Base-by-base conservation (phyloP, 2,797 vertebrate genomes). In the Pseudomugil tenellus region DNA sequence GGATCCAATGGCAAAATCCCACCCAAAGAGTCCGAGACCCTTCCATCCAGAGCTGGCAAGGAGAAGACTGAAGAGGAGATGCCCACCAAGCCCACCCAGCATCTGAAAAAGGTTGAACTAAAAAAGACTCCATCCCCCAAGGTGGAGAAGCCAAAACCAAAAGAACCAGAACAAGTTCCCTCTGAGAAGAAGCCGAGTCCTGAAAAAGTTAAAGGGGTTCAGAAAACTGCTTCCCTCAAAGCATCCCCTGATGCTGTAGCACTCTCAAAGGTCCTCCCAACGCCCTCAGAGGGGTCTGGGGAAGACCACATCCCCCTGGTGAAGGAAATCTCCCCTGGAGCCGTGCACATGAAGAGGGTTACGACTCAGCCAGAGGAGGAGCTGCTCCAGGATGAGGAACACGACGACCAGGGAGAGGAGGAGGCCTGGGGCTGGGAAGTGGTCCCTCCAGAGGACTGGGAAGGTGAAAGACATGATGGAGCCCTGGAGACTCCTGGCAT, bases 401-500 rank as follows among this genome's bases (percentile, higher is more conserved):
- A 81, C n/a, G 80, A 90, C 51, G 88, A 63, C 0, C 65, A 70
- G 2, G 82, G 83, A 17, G 88, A 90, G 0, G 92, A 93, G 57
- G 93, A 94, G 76, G 82, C 83, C 26, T 91, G 72, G 93, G 93
- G 91, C 72, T 94, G 94, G 91, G 93, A 96, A 80, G 76, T 91
- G 73, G 80, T 77, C 71, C 93, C 94, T 61, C 29, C 79, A 1
- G 93, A 94, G 29, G 93, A 91, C 51, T 94, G 85, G 90, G 89
- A 92, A 89, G 86, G 84, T 57, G 85, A 85, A 79, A 74, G 60
- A 58, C 72, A 91, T 39, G 77, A 77, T 32, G 93, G 91, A 55
- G 86, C 81, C 21, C 1, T 93, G 80, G 93, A 96, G 77, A 93
- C 93, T 84, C 95, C 96, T 74, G 93, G 89, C 74, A 91, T 94